These are phyloP conservation scores for Pachyrhynchus sulphureomaculatus DNA, from an alignment of 1,140 invertebrate genomes.

Conservation along the genomic window DNA sequence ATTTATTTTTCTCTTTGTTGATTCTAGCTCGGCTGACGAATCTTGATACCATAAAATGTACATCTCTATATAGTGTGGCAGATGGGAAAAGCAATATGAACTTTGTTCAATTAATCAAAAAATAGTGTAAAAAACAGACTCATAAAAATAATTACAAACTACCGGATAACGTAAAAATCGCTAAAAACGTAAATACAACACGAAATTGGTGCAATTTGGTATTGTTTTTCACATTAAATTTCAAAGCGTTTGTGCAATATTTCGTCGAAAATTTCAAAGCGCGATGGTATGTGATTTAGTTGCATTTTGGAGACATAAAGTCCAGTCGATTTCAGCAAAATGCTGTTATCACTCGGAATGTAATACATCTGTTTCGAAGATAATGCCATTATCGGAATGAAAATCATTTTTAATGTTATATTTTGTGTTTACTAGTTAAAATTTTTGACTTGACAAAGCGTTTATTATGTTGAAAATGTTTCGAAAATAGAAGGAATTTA, in stretches of 20 bases:
- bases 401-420: conserved; percentile 2
- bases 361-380: conserved; percentile 20
- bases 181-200: not conserved
- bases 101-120: too few relatives aligned
- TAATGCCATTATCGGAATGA: conserved; percentile 19
- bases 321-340: conserved; percentile 17
- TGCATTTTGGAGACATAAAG: conserved; percentile 18
- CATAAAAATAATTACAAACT: not conserved
- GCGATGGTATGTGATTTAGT: conserved; percentile 22
- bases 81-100: too few relatives aligned
- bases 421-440: not conserved
- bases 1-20: too few relatives aligned
- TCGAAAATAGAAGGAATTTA: too few relatives aligned
- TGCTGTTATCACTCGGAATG: conserved; percentile 18
- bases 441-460: too few relatives aligned
- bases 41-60: too few relatives aligned
- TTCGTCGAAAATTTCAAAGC: conserved; percentile 16
- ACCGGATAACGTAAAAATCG: not conserved
- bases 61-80: too few relatives aligned
- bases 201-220: not conserved
- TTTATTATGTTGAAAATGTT: too few relatives aligned
- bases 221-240: conserved; percentile 1
- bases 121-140: too few relatives aligned
- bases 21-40: too few relatives aligned
- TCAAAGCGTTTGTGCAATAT: conserved; percentile 18